Conservation (phyloP, 2,797 vertebrate genomes). For the Pantherophis alleghaniensis region DNA sequence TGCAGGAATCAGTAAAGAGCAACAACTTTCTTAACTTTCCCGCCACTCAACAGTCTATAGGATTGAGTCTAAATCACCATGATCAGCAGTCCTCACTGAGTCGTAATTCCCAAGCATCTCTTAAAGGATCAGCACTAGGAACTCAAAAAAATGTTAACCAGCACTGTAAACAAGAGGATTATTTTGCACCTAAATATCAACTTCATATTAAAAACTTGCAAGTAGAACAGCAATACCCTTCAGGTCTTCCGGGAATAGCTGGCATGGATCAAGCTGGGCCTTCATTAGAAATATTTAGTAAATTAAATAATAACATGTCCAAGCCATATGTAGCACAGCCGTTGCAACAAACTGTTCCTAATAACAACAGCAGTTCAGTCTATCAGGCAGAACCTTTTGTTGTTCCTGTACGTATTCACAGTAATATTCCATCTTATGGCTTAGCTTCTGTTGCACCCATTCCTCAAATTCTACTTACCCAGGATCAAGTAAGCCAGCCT, state of each 20-base stretch:
- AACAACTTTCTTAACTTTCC: constrained; percentile 75
- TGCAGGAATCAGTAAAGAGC: constrained; percentile 71
- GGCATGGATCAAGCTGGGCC: constrained; percentile 55
- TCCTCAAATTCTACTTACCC: constrained; percentile 94
- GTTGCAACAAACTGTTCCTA: constrained; percentile 67
- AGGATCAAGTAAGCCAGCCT: constrained; percentile 80
- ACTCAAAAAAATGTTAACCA: constrained; percentile 62
- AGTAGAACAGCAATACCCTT: constrained; percentile 76
- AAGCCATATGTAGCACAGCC: constrained; percentile 73
- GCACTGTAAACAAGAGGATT: constrained; percentile 56
- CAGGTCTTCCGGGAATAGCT: constrained; percentile 74
- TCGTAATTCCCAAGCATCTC: constrained; percentile 71
- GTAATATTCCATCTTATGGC: constrained; percentile 72
- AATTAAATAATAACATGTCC: constrained; percentile 72
- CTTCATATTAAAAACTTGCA: constrained; percentile 79
- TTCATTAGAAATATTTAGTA: constrained; percentile 65
- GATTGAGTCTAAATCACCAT: constrained; percentile 78
- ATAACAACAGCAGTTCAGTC: constrained; percentile 48
- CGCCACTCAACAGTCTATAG: constrained; percentile 71
- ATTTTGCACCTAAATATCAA: constrained; percentile 93
- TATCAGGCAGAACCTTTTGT: constrained; percentile 75
- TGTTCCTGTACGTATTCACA: constrained; percentile 76
- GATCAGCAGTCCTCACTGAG: constrained; percentile 75
- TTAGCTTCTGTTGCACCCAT: constrained; percentile 76
- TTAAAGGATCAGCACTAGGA: constrained; percentile 69